These are phyloP conservation scores for Solenodon paradoxus DNA, from an alignment of 2,113 vertebrate genomes.

Conservation along the genomic window DNA sequence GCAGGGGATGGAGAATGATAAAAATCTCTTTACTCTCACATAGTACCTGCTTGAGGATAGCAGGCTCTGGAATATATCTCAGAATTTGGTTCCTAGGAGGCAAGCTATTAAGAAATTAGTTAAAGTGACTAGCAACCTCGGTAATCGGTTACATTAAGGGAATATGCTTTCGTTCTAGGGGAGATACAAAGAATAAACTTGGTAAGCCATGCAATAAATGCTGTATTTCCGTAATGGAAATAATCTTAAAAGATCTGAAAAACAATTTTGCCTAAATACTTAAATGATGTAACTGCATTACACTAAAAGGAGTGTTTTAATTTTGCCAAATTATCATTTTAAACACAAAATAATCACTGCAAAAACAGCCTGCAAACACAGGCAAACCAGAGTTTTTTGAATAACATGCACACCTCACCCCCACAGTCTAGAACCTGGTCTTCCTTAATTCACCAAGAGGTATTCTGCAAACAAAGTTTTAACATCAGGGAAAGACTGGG, in stretches of 20 bases:
- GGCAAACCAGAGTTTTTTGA: conserved; percentile 9
- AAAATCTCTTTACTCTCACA: too few relatives aligned
- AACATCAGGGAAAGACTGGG: neutral
- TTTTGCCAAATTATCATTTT: neutral
- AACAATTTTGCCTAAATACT: neutral
- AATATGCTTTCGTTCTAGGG: neutral
- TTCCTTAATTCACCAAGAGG: neutral
- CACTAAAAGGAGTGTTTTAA: neutral
- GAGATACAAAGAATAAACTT: neutral
- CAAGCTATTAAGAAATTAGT: neutral
- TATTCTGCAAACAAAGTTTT: conserved; percentile 36
- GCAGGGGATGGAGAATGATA: too few relatives aligned
- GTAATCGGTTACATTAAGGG: neutral
- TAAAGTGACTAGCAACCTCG: neutral
- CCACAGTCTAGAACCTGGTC: neutral
- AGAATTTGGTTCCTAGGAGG: neutral
- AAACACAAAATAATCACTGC: neutral
- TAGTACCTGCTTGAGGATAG: neutral
- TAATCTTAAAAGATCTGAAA: conserved; percentile 10
- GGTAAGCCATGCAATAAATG: conserved; percentile 13
- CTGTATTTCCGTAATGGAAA: conserved; percentile 23
- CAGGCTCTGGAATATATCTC: neutral
- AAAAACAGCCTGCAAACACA: neutral
- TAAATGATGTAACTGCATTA: neutral
- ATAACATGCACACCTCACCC: neutral